phyloP scores from a whole-genome alignment of 2,888 invertebrate genomes.

The Plagiodera versicolora region DNA sequence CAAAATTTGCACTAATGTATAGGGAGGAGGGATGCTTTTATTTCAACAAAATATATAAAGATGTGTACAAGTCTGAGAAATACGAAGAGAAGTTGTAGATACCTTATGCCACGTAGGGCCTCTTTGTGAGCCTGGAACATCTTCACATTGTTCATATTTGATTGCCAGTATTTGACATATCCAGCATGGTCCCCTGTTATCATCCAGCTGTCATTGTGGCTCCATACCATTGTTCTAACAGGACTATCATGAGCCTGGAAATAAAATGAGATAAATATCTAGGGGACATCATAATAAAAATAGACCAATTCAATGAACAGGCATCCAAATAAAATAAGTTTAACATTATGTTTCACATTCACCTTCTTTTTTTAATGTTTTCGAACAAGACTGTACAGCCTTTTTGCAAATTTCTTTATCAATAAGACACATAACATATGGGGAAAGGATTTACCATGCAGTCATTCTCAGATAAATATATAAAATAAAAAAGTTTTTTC shows the following conservation, averaged over 20 bases:
- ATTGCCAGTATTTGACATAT: constrained; percentile 99
- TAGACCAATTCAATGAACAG: no score
- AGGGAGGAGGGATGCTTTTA: constrained; percentile 52
- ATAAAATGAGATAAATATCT: no score
- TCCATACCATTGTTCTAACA: constrained; percentile 99
- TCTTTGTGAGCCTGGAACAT: constrained; percentile 99
- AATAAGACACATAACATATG: no score
- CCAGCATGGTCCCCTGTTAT: constrained; percentile 98
- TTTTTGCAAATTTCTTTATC: no score
- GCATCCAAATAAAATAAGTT: no score
- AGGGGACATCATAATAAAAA: neutral
- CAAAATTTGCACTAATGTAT: constrained; percentile 43
- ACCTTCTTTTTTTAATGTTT: no score
- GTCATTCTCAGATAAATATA: no score
- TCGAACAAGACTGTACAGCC: no score
- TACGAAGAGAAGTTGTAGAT: constrained; percentile 58
- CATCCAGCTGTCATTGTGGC: constrained; percentile 99
- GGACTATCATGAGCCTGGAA: constrained; percentile 96
- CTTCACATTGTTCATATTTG: constrained; percentile 99
- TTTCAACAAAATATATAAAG: constrained; percentile 45
- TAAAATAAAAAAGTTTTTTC: no score
- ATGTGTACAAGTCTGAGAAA: constrained; percentile 50
- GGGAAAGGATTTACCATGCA: no score
- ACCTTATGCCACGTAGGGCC: constrained; percentile 97
- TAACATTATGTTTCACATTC: no score